Evolutionary conservation across 2,888 invertebrate species (phyloP).

Genomic region (Diadegma fenestrale): DNA sequence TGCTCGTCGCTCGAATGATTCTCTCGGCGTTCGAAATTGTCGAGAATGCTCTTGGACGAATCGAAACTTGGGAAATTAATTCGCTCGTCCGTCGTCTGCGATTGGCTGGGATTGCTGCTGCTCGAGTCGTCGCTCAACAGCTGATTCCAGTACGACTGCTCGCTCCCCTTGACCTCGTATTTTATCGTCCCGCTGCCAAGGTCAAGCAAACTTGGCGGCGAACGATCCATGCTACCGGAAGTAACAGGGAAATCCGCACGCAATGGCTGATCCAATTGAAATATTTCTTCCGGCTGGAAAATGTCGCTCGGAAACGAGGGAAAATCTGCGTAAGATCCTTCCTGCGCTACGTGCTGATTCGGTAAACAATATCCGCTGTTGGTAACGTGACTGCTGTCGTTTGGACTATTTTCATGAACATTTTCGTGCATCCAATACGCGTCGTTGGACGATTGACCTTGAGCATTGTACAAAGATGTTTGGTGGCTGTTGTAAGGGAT

Average conservation of each 20-base stretch:
- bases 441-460: conserved; percentile 73
- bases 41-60: conserved; percentile 73
- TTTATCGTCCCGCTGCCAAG: conserved; percentile 90
- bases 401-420: conserved; percentile 80
- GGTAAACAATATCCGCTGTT: conserved; percentile 80
- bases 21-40: conserved; percentile 63
- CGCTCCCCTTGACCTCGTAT: conserved; percentile 86
- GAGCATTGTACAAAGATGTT: conserved; percentile 73
- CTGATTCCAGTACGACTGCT: conserved; percentile 82
- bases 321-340: conserved; percentile 85
- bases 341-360: conserved; percentile 83
- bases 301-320: conserved; percentile 88
- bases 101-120: conserved; percentile 81
- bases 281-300: conserved; percentile 92
- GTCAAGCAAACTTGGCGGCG: conserved; percentile 90
- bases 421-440: conserved; percentile 84
- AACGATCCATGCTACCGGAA: conserved; percentile 85
- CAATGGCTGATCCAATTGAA: conserved; percentile 91
- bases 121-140: conserved; percentile 83
- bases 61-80: conserved; percentile 79
- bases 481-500: conserved; percentile 74
- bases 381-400: conserved; percentile 62
- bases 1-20: conserved; percentile 34
- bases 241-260: conserved; percentile 87
- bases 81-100: conserved; percentile 86